Conservation (phyloP, 2,888 invertebrate genomes). For the Xestoiulus laeticollis region DNA sequence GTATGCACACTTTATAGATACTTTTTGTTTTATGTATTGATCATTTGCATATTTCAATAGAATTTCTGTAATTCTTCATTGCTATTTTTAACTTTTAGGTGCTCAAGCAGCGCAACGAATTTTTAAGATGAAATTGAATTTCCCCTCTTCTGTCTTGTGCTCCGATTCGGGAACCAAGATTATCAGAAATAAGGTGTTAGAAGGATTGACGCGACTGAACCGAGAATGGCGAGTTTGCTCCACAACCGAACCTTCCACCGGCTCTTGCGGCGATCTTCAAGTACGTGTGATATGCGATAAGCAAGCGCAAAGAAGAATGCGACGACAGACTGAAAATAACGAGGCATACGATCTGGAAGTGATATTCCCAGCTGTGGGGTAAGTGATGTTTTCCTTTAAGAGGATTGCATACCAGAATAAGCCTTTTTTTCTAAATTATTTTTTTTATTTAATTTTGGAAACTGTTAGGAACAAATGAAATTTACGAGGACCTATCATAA, state of each 20-base stretch:
- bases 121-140: slow-evolving; percentile 90
- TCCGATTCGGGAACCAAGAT: slow-evolving; percentile 95
- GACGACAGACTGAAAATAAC: slow-evolving; percentile 73
- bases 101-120: slow-evolving; percentile 92
- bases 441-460: no score
- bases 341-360: slow-evolving; percentile 84
- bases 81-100: slow-evolving; percentile 66
- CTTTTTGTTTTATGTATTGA: not conserved
- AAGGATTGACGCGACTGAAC: slow-evolving; percentile 88
- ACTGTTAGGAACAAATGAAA: no score
- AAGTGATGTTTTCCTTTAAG: slow-evolving; percentile 64
- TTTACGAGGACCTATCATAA: not conserved
- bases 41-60: not conserved
- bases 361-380: slow-evolving; percentile 85
- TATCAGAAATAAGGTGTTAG: slow-evolving; percentile 85
- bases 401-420: no score
- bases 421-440: no score
- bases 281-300: slow-evolving; percentile 64
- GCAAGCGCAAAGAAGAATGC: slow-evolving; percentile 69
- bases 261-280: slow-evolving; percentile 88
- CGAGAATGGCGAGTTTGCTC: slow-evolving; percentile 98
- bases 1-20: slow-evolving; percentile 68
- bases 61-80: not conserved
- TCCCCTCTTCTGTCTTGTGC: slow-evolving; percentile 95
- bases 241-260: slow-evolving; percentile 75